A percentile compares a stretch with the other conserved stretches of the same genome.
Evolutionary conservation across 2,888 invertebrate species (phyloP).

Genomic region (Podabrus alpinus): DNA sequence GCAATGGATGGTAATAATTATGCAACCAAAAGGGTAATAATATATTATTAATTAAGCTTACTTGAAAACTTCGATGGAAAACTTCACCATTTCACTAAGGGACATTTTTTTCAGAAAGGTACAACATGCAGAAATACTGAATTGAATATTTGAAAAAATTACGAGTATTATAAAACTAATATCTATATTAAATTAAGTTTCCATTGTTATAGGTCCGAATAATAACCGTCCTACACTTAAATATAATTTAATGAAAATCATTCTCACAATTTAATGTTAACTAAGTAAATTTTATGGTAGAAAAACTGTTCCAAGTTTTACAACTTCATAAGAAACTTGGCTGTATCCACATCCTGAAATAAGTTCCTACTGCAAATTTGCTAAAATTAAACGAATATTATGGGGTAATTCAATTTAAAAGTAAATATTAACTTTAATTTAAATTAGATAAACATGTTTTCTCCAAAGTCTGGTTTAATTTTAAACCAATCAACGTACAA

Average conservation of each 20-base stretch:
- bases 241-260: background rate
- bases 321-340: background rate
- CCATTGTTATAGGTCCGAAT: too few relatives aligned
- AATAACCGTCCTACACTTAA: background rate
- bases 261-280: background rate
- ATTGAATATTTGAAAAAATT: too few relatives aligned
- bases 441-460: slow-evolving; percentile 27
- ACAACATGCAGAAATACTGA: too few relatives aligned
- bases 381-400: slow-evolving; percentile 23
- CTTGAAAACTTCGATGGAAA: too few relatives aligned
- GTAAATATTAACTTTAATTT: slow-evolving; percentile 28
- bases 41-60: too few relatives aligned
- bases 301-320: background rate
- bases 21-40: too few relatives aligned
- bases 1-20: too few relatives aligned
- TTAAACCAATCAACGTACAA: slow-evolving; percentile 17
- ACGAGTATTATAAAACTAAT: too few relatives aligned
- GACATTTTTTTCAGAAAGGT: too few relatives aligned
- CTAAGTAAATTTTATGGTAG: background rate
- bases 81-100: too few relatives aligned
- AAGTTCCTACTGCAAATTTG: slow-evolving; percentile 12
- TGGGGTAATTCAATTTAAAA: slow-evolving; percentile 20
- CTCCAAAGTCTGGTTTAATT: slow-evolving; percentile 25
- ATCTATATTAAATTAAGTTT: too few relatives aligned
- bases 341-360: background rate